Evolutionary conservation across 2,113 vertebrate species (phyloP).

Genomic region (Chloropsis hardwickii): DNA sequence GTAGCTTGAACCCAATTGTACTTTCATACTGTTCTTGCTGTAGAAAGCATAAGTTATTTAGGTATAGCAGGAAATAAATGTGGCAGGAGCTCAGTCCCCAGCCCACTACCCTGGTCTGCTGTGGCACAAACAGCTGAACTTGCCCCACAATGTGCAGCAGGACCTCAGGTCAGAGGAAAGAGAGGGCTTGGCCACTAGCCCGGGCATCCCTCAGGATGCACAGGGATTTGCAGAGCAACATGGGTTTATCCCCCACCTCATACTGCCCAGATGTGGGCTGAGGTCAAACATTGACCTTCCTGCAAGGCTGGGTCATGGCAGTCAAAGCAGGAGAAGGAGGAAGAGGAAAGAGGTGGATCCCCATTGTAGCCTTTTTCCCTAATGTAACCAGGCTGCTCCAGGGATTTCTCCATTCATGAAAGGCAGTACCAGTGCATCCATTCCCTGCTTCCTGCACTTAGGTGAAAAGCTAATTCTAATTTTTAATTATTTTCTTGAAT

Average conservation of each 20-base stretch:
- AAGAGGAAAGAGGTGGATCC: background rate
- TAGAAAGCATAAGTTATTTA: background rate
- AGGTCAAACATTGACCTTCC: background rate
- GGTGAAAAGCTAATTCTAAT: background rate
- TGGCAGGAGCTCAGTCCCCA: background rate
- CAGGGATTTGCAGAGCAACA: background rate
- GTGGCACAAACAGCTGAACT: background rate
- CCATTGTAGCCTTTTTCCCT: background rate
- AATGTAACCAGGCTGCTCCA: background rate
- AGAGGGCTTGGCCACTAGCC: background rate
- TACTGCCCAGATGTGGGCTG: background rate
- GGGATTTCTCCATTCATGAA: background rate
- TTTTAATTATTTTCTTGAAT: background rate
- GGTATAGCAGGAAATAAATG: background rate
- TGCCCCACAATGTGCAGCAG: background rate
- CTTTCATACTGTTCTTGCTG: slow-evolving; percentile 96
- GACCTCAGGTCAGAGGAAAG: background rate
- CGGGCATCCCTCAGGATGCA: fast-evolving
- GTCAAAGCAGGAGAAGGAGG: background rate
- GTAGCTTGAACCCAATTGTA: slow-evolving; percentile 96
- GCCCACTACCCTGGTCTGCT: background rate
- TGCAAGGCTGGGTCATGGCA: background rate
- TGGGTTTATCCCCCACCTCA: background rate
- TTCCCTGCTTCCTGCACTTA: background rate
- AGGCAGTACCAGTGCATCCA: background rate